Evolutionary conservation across 2,888 invertebrate genomes (phyloP).

Genomic region (Amphipoea oculea): DNA sequence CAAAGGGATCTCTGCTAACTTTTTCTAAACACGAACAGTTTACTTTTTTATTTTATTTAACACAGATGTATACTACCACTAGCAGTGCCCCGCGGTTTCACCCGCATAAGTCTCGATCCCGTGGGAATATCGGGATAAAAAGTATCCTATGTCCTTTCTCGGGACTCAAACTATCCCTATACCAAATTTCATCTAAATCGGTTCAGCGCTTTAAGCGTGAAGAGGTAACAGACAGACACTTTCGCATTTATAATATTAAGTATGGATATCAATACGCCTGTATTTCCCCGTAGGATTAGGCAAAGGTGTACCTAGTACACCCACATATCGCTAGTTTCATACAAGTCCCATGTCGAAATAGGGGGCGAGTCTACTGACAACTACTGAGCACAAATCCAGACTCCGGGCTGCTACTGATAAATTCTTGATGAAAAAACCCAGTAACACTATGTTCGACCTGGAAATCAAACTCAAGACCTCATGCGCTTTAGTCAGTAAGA

Average conservation of each 20-base stretch:
- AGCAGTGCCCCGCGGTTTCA: no score
- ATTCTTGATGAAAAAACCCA: neutral
- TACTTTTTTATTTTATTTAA: slow-evolving; percentile 38
- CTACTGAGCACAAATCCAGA: neutral
- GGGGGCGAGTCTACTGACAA: neutral
- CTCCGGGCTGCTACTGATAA: neutral
- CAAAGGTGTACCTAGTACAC: neutral
- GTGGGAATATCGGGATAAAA: no score
- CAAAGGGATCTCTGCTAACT: slow-evolving; percentile 37
- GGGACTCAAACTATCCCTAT: no score
- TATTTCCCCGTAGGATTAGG: neutral
- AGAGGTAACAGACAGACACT: no score
- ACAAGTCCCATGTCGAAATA: neutral
- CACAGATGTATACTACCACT: neutral
- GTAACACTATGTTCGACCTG: neutral
- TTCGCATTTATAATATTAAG: no score
- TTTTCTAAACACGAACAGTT: slow-evolving; percentile 30
- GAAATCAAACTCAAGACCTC: neutral
- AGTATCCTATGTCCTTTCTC: no score
- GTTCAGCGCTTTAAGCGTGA: no score
- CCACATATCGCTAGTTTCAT: neutral
- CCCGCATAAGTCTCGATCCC: no score
- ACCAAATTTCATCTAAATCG: no score
- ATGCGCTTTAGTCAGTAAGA: neutral
- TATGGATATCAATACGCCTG: neutral